Evolutionary conservation across 2,888 invertebrate genomes (phyloP), one percentile per base, ranked within the genome.

Genomic region (Mechanitis mazaeus): DNA sequence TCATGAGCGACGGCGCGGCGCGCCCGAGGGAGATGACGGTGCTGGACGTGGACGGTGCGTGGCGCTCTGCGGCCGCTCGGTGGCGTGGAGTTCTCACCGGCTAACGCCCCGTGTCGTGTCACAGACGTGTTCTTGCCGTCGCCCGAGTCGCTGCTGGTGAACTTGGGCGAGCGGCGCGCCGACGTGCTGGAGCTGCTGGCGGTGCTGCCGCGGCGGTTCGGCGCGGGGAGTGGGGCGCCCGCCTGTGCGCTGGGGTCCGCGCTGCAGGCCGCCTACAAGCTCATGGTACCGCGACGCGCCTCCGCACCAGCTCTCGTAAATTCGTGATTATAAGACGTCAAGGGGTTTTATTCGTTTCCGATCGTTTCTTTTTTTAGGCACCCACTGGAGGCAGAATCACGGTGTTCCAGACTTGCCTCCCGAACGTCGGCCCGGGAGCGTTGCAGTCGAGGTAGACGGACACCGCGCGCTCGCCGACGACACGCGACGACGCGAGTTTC

Each of bases 381-480:
- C 93, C 96, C 1, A 96, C 97, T 3, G 99, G 99, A 56, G 99
- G 99, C 6, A 92, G 99, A 56, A 92, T 99, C 31, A 96, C 98
- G 6, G 97, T 99, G 9, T 95, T 99, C 89, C 98, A 98, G 90
- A 94, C 96, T 11, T 94, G 95, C 78, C 90, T 99, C 76, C 96
- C 96, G 2, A 96, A 95, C 74, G 79, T 94, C 63, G 97, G 99
- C 1, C 97, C 98, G 0, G 99, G 99, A 55, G 93, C 95, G 3
- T 89, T 99, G 72, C 94, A 94, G 68, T 84, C 94, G 9, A 92
- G 97, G 91, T 91, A 74, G 9, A 11, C 42, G 7, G 2, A 9
- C 42, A 42, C 42, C 1, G 42, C 20, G 20, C 1, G 20, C 20
- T 20, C 20, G 20, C 20, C 20, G 20, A 20, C 20, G 20, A 20